Conservation (phyloP, 2,113 vertebrate genomes). For the Peromyscus maniculatus region DNA sequence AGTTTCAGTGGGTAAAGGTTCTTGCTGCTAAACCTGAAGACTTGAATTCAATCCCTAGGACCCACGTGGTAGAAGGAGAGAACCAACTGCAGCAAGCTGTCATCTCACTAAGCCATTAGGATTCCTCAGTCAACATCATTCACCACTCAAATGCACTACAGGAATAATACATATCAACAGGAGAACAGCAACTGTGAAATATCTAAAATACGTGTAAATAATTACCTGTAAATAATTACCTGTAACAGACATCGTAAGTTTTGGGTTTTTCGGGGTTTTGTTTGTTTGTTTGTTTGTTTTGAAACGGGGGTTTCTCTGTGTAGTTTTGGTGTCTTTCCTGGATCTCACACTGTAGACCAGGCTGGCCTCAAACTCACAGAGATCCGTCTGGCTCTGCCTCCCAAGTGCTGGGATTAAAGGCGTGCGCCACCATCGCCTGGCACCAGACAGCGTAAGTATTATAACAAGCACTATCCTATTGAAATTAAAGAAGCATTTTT, state of each 20-base stretch:
- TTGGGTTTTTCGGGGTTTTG: no score
- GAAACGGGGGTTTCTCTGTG: no score
- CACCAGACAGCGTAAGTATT: background rate
- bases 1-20: background rate
- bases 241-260: background rate
- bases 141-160: background rate
- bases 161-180: background rate
- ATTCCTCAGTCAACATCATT: background rate
- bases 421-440: no score
- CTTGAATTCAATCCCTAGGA: background rate
- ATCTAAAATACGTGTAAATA: background rate
- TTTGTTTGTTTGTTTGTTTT: no score
- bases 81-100: background rate
- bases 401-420: no score
- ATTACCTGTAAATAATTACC: background rate
- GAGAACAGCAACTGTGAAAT: background rate
- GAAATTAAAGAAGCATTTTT: background rate
- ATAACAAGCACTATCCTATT: background rate
- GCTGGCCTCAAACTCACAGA: no score
- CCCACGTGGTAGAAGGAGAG: background rate
- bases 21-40: background rate
- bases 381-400: no score
- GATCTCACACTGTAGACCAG: no score
- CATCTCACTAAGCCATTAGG: background rate
- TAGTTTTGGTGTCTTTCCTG: no score